Evolutionary conservation across 2,888 invertebrate genomes (phyloP).

Genomic region (Macaria liturata): DNA sequence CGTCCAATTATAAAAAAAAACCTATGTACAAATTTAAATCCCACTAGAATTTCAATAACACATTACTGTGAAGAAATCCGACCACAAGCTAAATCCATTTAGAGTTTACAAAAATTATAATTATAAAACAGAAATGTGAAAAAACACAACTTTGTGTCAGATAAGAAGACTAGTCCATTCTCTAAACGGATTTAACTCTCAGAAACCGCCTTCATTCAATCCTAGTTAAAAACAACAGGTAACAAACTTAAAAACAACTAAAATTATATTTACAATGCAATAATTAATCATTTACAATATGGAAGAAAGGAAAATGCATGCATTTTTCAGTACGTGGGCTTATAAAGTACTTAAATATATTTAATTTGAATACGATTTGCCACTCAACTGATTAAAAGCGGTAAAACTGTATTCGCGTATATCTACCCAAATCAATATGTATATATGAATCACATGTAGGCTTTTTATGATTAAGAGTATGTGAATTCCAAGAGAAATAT

Average conservation of each 20-base stretch:
- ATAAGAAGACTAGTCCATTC: slow-evolving; percentile 67
- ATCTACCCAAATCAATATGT: too few relatives aligned
- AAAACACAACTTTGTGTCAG: slow-evolving; percentile 47
- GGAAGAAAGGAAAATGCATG: slow-evolving; percentile 54
- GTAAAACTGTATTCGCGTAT: too few relatives aligned
- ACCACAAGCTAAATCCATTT: slow-evolving; percentile 65
- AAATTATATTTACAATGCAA: slow-evolving; percentile 60
- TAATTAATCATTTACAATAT: slow-evolving; percentile 33
- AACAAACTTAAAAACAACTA: slow-evolving; percentile 58
- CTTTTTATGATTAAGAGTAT: too few relatives aligned
- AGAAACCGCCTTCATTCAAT: slow-evolving; percentile 50
- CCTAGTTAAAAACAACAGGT: slow-evolving; percentile 56
- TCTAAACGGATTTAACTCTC: slow-evolving; percentile 60
- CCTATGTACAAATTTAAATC: not conserved
- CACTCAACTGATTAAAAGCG: too few relatives aligned
- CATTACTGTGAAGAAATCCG: slow-evolving; percentile 34
- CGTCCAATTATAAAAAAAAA: not conserved
- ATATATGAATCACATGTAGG: too few relatives aligned
- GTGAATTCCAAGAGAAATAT: too few relatives aligned
- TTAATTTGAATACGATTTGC: too few relatives aligned
- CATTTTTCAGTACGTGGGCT: slow-evolving; percentile 40
- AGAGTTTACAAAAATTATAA: slow-evolving; percentile 45
- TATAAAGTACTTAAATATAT: not conserved
- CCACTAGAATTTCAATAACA: slow-evolving; percentile 2
- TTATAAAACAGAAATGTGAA: slow-evolving; percentile 35